Evolutionary conservation across 2,888 invertebrate genomes (phyloP).

Genomic region (Caenorhabditis panamensis): DNA sequence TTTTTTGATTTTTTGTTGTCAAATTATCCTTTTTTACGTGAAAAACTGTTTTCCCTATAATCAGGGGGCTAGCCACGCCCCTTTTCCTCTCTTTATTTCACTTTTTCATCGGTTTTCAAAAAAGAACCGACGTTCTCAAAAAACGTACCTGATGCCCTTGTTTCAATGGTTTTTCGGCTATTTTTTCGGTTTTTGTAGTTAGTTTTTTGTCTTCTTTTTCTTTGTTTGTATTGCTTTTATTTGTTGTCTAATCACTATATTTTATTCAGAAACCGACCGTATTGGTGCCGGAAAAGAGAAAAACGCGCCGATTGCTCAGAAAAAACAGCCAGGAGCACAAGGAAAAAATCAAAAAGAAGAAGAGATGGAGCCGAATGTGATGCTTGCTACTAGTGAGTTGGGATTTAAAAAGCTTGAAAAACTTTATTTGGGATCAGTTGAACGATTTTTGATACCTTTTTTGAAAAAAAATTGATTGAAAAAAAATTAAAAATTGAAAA

Average conservation of each 20-base stretch:
- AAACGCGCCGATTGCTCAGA: neutral
- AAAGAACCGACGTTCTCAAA: neutral
- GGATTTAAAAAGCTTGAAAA: neutral
- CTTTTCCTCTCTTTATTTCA: neutral
- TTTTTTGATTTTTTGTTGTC: conserved; percentile 1
- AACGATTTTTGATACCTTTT: too few relatives aligned
- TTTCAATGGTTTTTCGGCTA: conserved; percentile 42
- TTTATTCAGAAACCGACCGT: conserved; percentile 35
- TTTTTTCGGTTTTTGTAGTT: conserved; percentile 50
- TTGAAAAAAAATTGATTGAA: too few relatives aligned
- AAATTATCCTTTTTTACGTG: conserved; percentile 1
- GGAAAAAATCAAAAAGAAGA: neutral
- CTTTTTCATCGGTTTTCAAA: neutral
- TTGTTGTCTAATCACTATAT: conserved; percentile 1
- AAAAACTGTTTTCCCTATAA: conserved; percentile 9
- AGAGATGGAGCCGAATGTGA: conserved; percentile 71
- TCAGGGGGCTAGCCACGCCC: neutral
- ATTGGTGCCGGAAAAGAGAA: conserved; percentile 36
- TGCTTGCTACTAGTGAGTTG: conserved; percentile 69
- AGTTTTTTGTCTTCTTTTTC: neutral
- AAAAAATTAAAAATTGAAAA: neutral
- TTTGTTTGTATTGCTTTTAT: neutral
- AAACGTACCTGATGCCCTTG: conserved; percentile 9
- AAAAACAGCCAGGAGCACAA: neutral
- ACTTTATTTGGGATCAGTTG: too few relatives aligned